phyloP scores from a whole-genome alignment of 2,888 invertebrate genomes.

The Apantesis nais region DNA sequence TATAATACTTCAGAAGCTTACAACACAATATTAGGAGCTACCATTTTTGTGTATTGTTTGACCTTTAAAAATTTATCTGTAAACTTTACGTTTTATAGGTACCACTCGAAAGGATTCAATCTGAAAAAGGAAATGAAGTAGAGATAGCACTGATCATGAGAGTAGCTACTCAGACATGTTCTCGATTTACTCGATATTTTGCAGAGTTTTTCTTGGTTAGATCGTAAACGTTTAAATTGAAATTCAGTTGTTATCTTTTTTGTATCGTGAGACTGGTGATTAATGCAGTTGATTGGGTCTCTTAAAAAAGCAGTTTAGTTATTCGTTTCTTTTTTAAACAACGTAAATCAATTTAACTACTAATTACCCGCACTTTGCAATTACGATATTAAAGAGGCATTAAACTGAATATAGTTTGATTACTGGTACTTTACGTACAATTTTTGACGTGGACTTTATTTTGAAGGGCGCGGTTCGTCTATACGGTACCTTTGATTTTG shows the following conservation, averaged over 20 bases:
- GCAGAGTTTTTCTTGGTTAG: neutral
- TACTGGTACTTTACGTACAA: neutral
- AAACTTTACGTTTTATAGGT: conserved; percentile 11
- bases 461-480: neutral
- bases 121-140: conserved; percentile 26
- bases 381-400: neutral
- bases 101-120: conserved; percentile 19
- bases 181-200: conserved; percentile 11
- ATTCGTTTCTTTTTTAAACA: no score
- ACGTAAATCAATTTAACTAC: no score
- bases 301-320: no score
- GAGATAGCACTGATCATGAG: conserved; percentile 21
- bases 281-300: no score
- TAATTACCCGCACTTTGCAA: no score
- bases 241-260: neutral
- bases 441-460: neutral
- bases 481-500: neutral
- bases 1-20: no score
- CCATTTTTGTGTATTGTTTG: neutral
- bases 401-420: neutral
- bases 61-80: conserved; percentile 10
- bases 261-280: no score
- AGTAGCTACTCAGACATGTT: conserved; percentile 4
- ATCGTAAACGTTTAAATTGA: neutral
- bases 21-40: neutral